Evolutionary conservation across 1,140 invertebrate genomes (phyloP), one percentile per base, ranked within the genome.

Genomic region (Acromyrmex charruanus): DNA sequence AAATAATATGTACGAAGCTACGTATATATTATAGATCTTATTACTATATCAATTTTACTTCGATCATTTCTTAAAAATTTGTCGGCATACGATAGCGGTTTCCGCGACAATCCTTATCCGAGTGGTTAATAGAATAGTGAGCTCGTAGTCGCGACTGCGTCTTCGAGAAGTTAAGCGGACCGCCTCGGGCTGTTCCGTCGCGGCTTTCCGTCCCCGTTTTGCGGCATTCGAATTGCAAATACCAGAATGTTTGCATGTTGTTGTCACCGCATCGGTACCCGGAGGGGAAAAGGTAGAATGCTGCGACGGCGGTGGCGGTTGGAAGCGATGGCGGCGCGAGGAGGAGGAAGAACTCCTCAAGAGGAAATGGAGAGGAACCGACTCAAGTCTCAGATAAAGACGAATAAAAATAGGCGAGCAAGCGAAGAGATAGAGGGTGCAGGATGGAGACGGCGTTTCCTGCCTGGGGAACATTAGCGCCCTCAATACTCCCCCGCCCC

Each of bases 201-300:
- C 81, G 87, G 85, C 82, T 89, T 87, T 89, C 88, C 86, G 81
- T 92, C 88, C 89, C 88, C 91, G 91, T 93, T 94, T 93, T 89
- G 90, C 90, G 94, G 94, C 93, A 95, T 95, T 95, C 94, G 95
- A 95, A 95, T 95, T 95, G 94, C 95, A 95, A 95, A 95, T 95
- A 95, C 90, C 94, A 94, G 93, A 95, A 95, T 95, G 95, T 95
- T 95, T 95, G 95, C 94, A 95, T 95, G 95, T 94, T 95, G 94
- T 95, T 94, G 95, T 94, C 94, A 93, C 91, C 94, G 94, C 94
- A 93, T 94, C 91, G 92, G 92, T 93, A 91, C 90, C 93, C 89
- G 89, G 87, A 90, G 92, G 93, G 90, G 87, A 87, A 71, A 84
- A 84, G 80, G 80, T 84, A 84, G 80, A 84, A 84, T 84, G 80